Conservation (phyloP, 2,888 invertebrate species). For the Hylaea fasciaria region DNA sequence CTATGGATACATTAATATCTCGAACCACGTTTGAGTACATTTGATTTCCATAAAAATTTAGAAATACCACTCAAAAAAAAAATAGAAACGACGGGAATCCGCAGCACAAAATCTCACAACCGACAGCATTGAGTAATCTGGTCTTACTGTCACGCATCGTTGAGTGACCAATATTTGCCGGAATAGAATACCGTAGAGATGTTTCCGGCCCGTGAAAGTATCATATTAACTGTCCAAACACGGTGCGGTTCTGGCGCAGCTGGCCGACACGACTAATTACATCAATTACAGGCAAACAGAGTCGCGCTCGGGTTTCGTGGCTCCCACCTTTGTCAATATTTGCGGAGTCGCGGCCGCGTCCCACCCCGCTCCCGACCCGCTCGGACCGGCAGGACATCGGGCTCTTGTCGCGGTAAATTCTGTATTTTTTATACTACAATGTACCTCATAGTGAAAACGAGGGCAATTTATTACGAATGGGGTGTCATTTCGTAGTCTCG, state of each 20-base stretch:
- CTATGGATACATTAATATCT: too few species aligned
- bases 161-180: constrained; percentile 81
- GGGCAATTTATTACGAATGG: too few species aligned
- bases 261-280: constrained; percentile 85
- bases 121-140: constrained; percentile 54
- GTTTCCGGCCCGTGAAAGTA: constrained; percentile 82
- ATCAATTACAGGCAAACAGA: constrained; percentile 83
- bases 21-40: background rate
- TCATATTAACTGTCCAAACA: constrained; percentile 81
- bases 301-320: constrained; percentile 74
- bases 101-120: constrained; percentile 12
- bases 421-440: too few species aligned
- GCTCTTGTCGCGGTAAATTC: background rate
- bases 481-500: too few species aligned
- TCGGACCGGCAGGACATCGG: constrained; percentile 18
- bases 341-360: constrained; percentile 58
- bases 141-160: constrained; percentile 74
- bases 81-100: too few species aligned
- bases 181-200: constrained; percentile 77
- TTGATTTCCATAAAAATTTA: background rate
- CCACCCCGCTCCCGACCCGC: constrained; percentile 34
- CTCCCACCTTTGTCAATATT: constrained; percentile 84
- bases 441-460: too few species aligned
- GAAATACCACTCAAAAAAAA: background rate
- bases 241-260: constrained; percentile 71